phyloP scores from a whole-genome alignment of 1,140 invertebrate genomes.

The Cyphomyrmex costatus region DNA sequence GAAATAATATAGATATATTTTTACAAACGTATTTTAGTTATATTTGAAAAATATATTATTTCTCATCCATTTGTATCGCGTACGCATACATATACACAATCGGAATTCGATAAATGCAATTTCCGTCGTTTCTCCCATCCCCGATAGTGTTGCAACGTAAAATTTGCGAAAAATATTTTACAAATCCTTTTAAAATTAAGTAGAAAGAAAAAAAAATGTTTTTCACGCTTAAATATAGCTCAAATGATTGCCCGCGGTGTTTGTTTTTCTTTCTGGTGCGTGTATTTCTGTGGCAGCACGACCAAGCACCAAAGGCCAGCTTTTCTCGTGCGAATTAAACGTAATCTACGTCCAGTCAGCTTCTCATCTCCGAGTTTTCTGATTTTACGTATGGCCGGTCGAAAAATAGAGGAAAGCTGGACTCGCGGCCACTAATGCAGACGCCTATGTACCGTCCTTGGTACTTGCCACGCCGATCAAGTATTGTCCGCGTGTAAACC shows the following conservation, averaged over 20 bases:
- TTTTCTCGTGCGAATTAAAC: constrained; percentile 46
- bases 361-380: constrained; percentile 26
- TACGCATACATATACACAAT: background rate
- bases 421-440: constrained; percentile 72
- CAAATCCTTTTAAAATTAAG: background rate
- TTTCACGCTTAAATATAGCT: background rate
- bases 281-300: background rate
- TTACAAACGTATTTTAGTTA: constrained; percentile 3
- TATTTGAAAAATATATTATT: constrained; percentile 6
- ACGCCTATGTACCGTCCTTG: constrained; percentile 80
- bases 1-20: constrained; percentile 22
- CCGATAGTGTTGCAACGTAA: background rate
- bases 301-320: background rate
- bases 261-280: constrained; percentile 4
- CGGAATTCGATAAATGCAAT: constrained; percentile 22
- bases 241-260: background rate
- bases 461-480: constrained; percentile 72
- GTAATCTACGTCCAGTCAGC: constrained; percentile 39
- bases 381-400: constrained; percentile 36
- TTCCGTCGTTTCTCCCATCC: background rate
- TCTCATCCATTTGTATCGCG: background rate
- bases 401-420: constrained; percentile 64
- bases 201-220: background rate
- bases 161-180: background rate
- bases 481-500: constrained; percentile 69